Percentiles rank a stretch among this genome's conserved stretches.
Conservation (phyloP, 1,140 invertebrate genomes). For the Camponotus floridanus region DNA sequence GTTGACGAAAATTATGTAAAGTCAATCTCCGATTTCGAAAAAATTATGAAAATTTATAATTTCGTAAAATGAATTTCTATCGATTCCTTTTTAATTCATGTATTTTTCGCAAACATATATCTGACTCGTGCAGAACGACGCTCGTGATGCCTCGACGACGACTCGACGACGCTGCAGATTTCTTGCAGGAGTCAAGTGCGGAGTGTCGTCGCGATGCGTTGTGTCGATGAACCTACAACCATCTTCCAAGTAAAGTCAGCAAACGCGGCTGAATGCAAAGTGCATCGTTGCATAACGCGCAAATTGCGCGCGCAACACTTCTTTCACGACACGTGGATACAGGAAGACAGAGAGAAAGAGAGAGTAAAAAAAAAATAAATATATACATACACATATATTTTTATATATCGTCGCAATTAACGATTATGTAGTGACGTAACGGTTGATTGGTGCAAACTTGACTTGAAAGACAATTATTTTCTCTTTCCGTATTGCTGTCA, state of each 20-base stretch:
- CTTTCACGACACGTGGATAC: conserved; percentile 3
- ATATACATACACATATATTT: neutral
- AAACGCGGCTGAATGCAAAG: conserved; percentile 73
- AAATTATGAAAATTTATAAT: conserved; percentile 13
- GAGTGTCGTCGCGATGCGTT: conserved; percentile 39
- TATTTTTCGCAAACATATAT: conserved; percentile 11
- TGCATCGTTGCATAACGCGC: conserved; percentile 73
- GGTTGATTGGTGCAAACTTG: neutral
- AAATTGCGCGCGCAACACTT: conserved; percentile 53
- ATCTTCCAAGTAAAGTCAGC: conserved; percentile 62
- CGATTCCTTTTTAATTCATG: conserved; percentile 14
- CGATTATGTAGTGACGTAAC: conserved; percentile 6
- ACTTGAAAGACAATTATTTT: neutral
- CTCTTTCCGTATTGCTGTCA: neutral
- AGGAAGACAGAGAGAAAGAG: too few species aligned
- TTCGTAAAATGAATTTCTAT: conserved; percentile 4
- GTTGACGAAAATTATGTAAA: neutral
- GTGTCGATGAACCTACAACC: conserved; percentile 75
- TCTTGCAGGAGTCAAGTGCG: conserved; percentile 70
- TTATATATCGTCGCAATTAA: neutral
- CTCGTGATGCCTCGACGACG: conserved; percentile 5
- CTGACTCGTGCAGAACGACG: neutral
- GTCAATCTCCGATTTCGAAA: neutral
- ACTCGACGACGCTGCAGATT: conserved; percentile 71
- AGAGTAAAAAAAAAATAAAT: too few species aligned